A percentile compares a stretch with the other conserved stretches of the same genome.
Evolutionary conservation across 2,888 invertebrate species (phyloP).

Genomic region (Caenorhabditis sp.): DNA sequence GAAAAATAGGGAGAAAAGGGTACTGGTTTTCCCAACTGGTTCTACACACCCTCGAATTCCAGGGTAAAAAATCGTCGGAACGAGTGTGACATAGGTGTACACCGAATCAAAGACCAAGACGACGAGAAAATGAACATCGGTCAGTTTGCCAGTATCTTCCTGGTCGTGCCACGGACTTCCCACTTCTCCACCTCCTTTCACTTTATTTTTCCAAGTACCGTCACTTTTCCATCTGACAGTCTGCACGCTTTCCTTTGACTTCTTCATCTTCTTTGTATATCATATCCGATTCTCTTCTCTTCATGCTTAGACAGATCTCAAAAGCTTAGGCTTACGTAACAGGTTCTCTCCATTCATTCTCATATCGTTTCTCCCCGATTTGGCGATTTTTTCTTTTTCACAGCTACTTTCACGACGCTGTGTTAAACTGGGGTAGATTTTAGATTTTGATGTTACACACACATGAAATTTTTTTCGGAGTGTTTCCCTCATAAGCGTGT

Average conservation of each 20-base stretch:
- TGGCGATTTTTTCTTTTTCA: slow-evolving; percentile 39
- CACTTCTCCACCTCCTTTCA: slow-evolving; percentile 5
- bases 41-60: slow-evolving; percentile 16
- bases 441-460: slow-evolving; percentile 16
- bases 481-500: slow-evolving; percentile 3
- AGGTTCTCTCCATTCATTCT: slow-evolving; percentile 49
- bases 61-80: slow-evolving; percentile 13
- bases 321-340: slow-evolving; percentile 48
- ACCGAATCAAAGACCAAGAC: slow-evolving; percentile 45
- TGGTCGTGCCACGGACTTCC: slow-evolving; percentile 11
- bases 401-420: slow-evolving; percentile 33
- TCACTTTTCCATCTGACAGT: slow-evolving; percentile 12
- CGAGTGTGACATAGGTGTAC: slow-evolving; percentile 10
- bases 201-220: slow-evolving; percentile 15
- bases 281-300: slow-evolving; percentile 34
- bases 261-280: slow-evolving; percentile 23
- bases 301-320: slow-evolving; percentile 42
- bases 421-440: slow-evolving; percentile 24
- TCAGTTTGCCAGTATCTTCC: slow-evolving; percentile 4
- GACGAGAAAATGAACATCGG: neutral
- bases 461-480: slow-evolving; percentile 27
- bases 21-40: slow-evolving; percentile 22
- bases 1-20: neutral
- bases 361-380: slow-evolving; percentile 27
- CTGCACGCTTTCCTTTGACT: slow-evolving; percentile 19